Conservation (phyloP, 2,113 vertebrate species). For the Dromiciops gliroides region DNA sequence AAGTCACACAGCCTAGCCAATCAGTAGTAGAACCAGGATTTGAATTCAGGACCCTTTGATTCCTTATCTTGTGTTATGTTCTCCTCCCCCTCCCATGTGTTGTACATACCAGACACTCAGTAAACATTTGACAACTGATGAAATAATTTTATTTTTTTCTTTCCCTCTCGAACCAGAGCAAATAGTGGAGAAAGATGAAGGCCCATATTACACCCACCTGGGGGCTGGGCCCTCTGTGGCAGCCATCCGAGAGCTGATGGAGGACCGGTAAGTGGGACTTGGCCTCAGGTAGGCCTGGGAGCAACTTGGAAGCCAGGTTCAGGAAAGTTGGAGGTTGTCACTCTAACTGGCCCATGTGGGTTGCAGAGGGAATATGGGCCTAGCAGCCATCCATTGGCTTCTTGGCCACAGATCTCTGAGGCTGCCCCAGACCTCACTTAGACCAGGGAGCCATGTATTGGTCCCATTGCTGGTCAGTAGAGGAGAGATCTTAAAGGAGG, state of each 20-base stretch:
- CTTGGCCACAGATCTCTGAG: not conserved
- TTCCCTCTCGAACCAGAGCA: conserved; percentile 86
- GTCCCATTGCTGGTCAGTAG: no score
- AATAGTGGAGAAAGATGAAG: conserved; percentile 97
- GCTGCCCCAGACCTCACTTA: not conserved
- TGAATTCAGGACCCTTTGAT: not conserved
- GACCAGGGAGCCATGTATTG: not conserved
- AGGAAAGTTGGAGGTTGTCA: not conserved
- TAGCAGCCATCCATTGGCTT: no score
- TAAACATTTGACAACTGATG: conserved; percentile 14
- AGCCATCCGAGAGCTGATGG: conserved; percentile 96
- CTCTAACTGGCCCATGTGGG: no score
- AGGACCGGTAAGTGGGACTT: conserved; percentile 85
- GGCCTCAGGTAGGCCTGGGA: not conserved
- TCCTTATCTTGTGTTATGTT: not conserved
- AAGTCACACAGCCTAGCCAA: no score
- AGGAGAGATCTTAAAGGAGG: not conserved
- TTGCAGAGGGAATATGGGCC: not conserved
- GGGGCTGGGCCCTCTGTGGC: conserved; percentile 95
- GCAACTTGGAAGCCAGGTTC: not conserved
- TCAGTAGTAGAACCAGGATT: not conserved
- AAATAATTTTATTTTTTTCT: conserved; percentile 66
- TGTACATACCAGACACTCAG: not conserved
- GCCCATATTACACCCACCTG: conserved; percentile 98
- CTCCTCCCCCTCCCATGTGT: not conserved